Percentiles rank a stretch among this genome's conserved stretches.
Conservation (phyloP, 2,113 vertebrate genomes). For the Camarhynchus parvulus region DNA sequence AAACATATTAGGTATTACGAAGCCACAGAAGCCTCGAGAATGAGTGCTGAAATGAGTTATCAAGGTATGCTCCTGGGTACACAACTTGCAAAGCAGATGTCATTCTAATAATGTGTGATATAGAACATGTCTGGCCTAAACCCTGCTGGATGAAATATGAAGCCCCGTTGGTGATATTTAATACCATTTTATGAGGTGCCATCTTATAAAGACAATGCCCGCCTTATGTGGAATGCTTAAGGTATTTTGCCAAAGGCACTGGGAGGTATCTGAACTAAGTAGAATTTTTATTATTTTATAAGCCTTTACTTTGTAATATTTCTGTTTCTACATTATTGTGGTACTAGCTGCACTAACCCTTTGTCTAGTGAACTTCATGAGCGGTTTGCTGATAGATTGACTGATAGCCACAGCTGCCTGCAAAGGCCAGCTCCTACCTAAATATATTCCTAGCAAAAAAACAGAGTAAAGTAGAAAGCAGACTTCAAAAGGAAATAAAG, state of each 20-base stretch:
- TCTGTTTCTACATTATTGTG: conserved; percentile 86
- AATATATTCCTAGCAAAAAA: conserved; percentile 63
- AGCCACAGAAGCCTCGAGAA: conserved; percentile 83
- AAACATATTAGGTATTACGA: conserved; percentile 86
- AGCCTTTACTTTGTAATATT: conserved; percentile 92
- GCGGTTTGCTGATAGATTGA: conserved; percentile 73
- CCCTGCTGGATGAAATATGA: conserved; percentile 89
- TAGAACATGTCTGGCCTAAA: conserved; percentile 89
- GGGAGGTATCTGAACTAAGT: conserved; percentile 85
- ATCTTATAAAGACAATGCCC: conserved; percentile 85
- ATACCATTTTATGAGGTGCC: conserved; percentile 96
- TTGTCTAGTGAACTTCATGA: conserved; percentile 75
- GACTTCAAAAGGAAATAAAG: conserved; percentile 65
- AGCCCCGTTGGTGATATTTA: conserved; percentile 90
- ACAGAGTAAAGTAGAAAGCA: conserved; percentile 7
- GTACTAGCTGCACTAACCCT: conserved; percentile 78
- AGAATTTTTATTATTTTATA: conserved; percentile 96
- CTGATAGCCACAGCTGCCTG: conserved; percentile 68
- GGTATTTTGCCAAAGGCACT: conserved; percentile 84
- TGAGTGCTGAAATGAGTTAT: conserved; percentile 86
- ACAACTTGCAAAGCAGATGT: conserved; percentile 91
- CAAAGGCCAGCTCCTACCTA: conserved; percentile 63
- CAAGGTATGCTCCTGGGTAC: conserved; percentile 87
- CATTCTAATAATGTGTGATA: conserved; percentile 97
- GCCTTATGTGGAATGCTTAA: conserved; percentile 87